Percentiles rank a stretch among this genome's conserved stretches.
Conservation (phyloP, 2,888 invertebrate genomes). For the Orchesellides sinensis region DNA sequence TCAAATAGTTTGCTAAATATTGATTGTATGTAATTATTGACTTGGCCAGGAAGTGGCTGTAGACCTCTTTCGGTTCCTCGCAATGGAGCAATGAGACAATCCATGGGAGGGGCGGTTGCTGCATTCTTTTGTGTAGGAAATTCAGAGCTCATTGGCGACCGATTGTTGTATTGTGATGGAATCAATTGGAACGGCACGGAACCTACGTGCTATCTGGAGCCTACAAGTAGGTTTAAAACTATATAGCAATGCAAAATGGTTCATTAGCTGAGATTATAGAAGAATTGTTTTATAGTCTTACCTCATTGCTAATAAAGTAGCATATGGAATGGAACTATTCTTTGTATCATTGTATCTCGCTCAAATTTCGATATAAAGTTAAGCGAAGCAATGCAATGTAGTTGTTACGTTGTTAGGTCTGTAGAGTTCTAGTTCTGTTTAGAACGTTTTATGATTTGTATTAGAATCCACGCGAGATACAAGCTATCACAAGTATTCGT, state of each 20-base stretch:
- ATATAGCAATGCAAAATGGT: not conserved
- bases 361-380: too few species aligned
- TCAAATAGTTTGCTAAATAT: not conserved
- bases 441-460: too few species aligned
- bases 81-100: conserved; percentile 52
- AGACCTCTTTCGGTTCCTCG: conserved; percentile 33
- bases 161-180: conserved; percentile 68
- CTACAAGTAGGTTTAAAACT: not conserved
- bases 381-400: too few species aligned
- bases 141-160: conserved; percentile 52
- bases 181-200: conserved; percentile 68
- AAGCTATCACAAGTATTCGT: too few species aligned
- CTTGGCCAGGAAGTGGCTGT: conserved; percentile 56
- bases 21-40: not conserved
- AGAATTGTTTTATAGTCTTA: too few species aligned
- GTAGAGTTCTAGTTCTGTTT: too few species aligned
- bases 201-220: conserved; percentile 64
- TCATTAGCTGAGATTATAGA: too few species aligned
- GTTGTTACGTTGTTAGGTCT: too few species aligned
- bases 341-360: too few species aligned
- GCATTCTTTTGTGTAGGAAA: conserved; percentile 68
- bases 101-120: conserved; percentile 69
- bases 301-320: too few species aligned
- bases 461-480: too few species aligned
- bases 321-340: not conserved